Evolutionary conservation across 1,140 invertebrate species (phyloP).

Genomic region (Rhagoletis zephyria): DNA sequence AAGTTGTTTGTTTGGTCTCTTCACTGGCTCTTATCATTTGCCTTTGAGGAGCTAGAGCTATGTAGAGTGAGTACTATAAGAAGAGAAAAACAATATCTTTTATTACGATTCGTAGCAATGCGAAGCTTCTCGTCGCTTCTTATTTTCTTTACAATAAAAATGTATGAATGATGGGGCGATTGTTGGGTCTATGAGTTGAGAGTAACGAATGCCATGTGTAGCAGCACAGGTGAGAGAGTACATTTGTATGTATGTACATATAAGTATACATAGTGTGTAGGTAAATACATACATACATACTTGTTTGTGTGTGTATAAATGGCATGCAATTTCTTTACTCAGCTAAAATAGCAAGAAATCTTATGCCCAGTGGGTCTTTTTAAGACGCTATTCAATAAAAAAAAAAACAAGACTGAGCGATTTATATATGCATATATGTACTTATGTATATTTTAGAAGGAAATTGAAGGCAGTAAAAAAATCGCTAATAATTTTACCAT

Average conservation of each 20-base stretch:
- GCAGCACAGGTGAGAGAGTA: background rate
- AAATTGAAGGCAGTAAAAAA: too few species aligned
- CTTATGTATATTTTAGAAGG: too few species aligned
- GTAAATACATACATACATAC: background rate
- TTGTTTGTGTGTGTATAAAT: background rate
- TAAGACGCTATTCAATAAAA: background rate
- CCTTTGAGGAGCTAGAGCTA: background rate
- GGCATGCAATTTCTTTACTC: background rate
- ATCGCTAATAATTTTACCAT: too few species aligned
- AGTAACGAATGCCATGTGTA: background rate
- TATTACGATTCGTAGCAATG: background rate
- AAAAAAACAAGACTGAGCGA: too few species aligned
- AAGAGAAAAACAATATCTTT: background rate
- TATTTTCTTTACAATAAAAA: background rate
- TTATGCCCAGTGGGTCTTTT: background rate
- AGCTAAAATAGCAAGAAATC: background rate
- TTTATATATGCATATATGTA: too few species aligned
- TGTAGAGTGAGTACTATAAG: too few species aligned
- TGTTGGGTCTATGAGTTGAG: background rate
- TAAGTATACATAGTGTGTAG: background rate
- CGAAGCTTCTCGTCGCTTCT: background rate
- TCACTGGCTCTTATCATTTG: background rate
- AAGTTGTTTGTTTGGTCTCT: background rate
- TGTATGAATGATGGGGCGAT: background rate
- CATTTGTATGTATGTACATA: background rate